Conservation (phyloP, 2,797 vertebrate genomes). For the Benthosema pterotum region DNA sequence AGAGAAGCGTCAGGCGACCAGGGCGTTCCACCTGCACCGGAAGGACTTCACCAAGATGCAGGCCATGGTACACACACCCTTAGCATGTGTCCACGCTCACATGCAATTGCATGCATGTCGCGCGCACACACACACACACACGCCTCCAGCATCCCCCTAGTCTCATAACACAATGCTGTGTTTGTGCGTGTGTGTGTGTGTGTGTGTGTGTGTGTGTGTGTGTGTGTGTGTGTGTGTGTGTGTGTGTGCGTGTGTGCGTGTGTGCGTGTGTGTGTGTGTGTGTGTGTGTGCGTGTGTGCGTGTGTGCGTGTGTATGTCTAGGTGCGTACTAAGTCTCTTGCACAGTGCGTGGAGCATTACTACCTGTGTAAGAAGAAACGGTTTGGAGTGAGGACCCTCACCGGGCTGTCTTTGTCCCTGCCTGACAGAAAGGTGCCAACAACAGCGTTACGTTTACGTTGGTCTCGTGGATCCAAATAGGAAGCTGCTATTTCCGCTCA, state of each 20-base stretch:
- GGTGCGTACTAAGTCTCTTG: conserved; percentile 88
- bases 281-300: not conserved
- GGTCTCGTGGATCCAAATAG: no score
- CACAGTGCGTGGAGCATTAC: conserved; percentile 90
- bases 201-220: not conserved
- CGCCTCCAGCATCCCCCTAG: no score
- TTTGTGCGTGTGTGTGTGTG: not conserved
- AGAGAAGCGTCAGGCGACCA: conserved; percentile 86
- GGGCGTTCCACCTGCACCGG: conserved; percentile 85
- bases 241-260: conserved; percentile 6
- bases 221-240: not conserved
- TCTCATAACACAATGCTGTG: no score
- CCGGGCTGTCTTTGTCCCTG: no score
- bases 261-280: not conserved
- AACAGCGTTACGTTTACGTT: no score
- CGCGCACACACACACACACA: no score
- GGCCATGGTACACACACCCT: conserved; percentile 83
- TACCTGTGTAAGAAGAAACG: conserved; percentile 86
- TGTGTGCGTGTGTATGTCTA: conserved; percentile 84
- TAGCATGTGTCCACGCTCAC: no score
- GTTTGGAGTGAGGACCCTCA: no score
- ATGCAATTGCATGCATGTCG: no score
- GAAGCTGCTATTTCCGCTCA: no score
- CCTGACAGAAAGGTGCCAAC: no score
- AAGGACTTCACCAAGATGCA: conserved; percentile 93